Base-by-base conservation (phyloP, 2,888 invertebrate genomes). In the Nephrotoma appendiculata region DNA sequence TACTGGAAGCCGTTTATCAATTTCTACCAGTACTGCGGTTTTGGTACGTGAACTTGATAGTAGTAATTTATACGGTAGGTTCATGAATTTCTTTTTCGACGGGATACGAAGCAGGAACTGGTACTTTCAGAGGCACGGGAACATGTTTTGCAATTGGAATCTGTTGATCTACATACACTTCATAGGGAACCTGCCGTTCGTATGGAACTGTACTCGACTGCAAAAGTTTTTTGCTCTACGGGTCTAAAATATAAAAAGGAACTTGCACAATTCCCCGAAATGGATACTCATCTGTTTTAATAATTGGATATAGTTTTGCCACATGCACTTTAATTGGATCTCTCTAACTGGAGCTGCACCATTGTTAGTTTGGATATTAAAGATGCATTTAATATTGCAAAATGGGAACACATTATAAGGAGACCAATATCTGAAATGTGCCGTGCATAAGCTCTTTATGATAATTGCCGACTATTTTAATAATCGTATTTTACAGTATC, bases 151-250 rank as follows among this genome's bases (percentile, higher is more conserved):
- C 89, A 0, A 94, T 93, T 85, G 94, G 94, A 92, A 94, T 94
- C 88, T 94, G 94, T 91, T 94, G 95, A 88, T 94, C 94, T 19
- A 94, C 94, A 89, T 93, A 94, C 87, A 95, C 95, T 91, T 94
- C 94, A 87, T 94, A 93, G 92, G 92, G 94, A 31, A 94, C 93
- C 91, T 91, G 86, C 9, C 86, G 44, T 6, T 86, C 86, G 15
- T 84, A 84, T 3, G 84, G 41, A 2, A 84, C 84, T 84, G 84
- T 3, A 84, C 84, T 4, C 94, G 92, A 42, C 92, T 90, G 94
- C 94, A 41, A 94, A 93, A 88, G 93, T 92, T 89, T 93, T 94
- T 89, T 93, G 92, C 11, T 94, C 94, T 93, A 93, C 90, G 94
- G 94, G 90, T 85, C 91, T 5, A 91, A 92, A 41, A 93, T 92